These are phyloP conservation scores for Anguilla pacifica DNA, from an alignment of 2,797 vertebrate species.

Conservation along the genomic window DNA sequence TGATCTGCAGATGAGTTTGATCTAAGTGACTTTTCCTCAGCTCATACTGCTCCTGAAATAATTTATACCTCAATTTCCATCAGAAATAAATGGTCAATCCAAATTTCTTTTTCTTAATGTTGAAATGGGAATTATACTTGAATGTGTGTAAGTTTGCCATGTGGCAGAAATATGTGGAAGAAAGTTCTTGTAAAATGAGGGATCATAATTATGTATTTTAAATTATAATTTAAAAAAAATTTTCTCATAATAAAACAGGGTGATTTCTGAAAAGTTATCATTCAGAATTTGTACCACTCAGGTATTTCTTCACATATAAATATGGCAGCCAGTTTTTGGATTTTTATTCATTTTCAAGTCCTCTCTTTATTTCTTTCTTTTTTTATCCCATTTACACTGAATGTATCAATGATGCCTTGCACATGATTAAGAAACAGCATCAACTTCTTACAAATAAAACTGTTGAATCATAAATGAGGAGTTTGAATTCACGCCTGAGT, in stretches of 20 bases:
- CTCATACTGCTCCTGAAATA: slow-evolving; percentile 53
- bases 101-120: neutral
- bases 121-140: neutral
- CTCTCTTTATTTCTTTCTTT: too few species aligned
- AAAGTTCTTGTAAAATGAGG: neutral
- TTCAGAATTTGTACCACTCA: neutral
- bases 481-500: neutral
- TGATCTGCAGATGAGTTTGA: slow-evolving; percentile 60
- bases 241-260: neutral
- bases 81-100: slow-evolving; percentile 37
- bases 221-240: neutral
- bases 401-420: too few species aligned
- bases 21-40: slow-evolving; percentile 48
- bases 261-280: neutral
- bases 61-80: slow-evolving; percentile 48
- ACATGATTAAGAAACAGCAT: too few species aligned
- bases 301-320: too few species aligned
- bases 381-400: too few species aligned
- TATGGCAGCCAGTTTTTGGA: too few species aligned
- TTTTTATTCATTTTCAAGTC: too few species aligned
- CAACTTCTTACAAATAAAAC: too few species aligned
- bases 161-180: neutral
- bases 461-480: neutral
- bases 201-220: neutral
- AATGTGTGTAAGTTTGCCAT: neutral